Base-by-base conservation (phyloP, 2,797 vertebrate genomes). In the Thunnus albacares region DNA sequence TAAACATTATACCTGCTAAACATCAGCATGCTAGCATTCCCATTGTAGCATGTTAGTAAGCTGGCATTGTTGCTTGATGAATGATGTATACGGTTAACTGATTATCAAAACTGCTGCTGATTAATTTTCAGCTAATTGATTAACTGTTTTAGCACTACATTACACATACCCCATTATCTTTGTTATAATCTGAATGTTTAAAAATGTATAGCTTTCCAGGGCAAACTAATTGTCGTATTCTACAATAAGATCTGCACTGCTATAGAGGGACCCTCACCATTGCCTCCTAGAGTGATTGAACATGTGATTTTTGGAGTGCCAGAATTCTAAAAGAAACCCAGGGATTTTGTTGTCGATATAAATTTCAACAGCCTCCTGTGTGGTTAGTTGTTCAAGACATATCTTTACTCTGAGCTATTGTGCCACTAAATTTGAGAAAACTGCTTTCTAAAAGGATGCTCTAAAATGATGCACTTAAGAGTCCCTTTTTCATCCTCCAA, bases 381-480 rank as follows among this genome's bases (percentile, higher is more conserved):
- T 79, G 49, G 33, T 60, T 1, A 11, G 45, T 38, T 82, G 72
- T 87, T 84, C 66, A 64, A 57, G 78, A 85, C 61, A 60, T 55
- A 76, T 66, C 63, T 14, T 28, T 58, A 65, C 69, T 61, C 45
- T 73, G 55, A 81, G 73, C 47, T 63, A 24, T 18, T 75, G 75
- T 41, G 78, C 71, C 64, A 66, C 59, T 14, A 47, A 61, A 53
- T 26, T 52, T 71, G 51, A 65, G 72, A 26, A 87, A 85, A 88
- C 83, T 77, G 72, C 86, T 84, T 84, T 85, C 22, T 62, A 15
- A 75, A 79, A 65, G 74, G 49, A 83, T 55, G 49, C 58, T 43
- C n/a, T 80, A 71, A 47, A 81, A 83, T 77, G 81, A 86, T 87
- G 81, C 59, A 88, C 77, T 83, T 78, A 74, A 55, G 61, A 86